phyloP scores from a whole-genome alignment of 2,888 invertebrate genomes.

The Mamestra brassicae region DNA sequence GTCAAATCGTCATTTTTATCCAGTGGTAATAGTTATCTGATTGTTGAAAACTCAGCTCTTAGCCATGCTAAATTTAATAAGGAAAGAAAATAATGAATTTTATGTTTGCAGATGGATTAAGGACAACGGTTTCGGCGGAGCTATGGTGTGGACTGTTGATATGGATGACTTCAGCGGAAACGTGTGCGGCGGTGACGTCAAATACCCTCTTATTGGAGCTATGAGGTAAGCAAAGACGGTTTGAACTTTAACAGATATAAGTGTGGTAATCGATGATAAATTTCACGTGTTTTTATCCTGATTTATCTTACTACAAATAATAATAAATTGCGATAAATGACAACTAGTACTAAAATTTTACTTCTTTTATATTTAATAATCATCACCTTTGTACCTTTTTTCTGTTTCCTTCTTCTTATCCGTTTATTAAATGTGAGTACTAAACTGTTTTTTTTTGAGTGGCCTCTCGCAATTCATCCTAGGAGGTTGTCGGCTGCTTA shows the following conservation, averaged over 20 bases:
- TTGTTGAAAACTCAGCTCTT: too few relatives aligned
- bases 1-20: too few relatives aligned
- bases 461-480: too few relatives aligned
- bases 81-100: background rate
- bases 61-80: background rate
- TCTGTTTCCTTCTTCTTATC: too few relatives aligned
- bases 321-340: too few relatives aligned
- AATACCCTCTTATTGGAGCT: conserved; percentile 97
- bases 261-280: background rate
- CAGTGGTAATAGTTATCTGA: too few relatives aligned
- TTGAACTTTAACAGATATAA: background rate
- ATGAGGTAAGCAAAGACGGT: conserved; percentile 92
- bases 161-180: conserved; percentile 98
- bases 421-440: too few relatives aligned
- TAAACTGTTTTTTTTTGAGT: too few relatives aligned
- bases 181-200: conserved; percentile 95
- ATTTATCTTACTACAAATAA: background rate
- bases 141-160: conserved; percentile 99
- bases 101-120: conserved; percentile 93
- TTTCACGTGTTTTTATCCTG: background rate
- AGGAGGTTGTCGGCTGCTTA: too few relatives aligned
- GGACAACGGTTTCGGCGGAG: conserved; percentile 96
- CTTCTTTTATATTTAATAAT: too few relatives aligned
- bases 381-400: too few relatives aligned
- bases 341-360: too few relatives aligned